phyloP scores from a whole-genome alignment of 2,113 vertebrate genomes.

The Ahaetulla prasina region DNA sequence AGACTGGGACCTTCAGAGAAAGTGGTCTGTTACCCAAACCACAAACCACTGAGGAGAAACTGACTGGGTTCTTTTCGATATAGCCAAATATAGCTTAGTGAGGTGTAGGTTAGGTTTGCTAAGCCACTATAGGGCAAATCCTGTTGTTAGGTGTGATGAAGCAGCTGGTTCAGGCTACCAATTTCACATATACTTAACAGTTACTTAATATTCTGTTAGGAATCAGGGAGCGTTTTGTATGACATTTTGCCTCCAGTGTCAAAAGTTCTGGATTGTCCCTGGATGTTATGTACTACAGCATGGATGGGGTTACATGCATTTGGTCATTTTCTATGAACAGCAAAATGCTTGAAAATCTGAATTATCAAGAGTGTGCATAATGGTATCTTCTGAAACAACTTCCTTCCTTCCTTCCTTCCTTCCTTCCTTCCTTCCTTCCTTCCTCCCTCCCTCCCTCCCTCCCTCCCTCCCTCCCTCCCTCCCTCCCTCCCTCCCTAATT shows the following conservation, averaged over 20 bases:
- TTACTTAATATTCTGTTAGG: background rate
- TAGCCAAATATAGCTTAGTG: background rate
- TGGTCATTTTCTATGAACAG: background rate
- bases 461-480: too few species aligned
- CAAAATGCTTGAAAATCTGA: background rate
- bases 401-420: background rate
- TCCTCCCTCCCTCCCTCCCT: background rate
- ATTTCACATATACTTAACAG: background rate
- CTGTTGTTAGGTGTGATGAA: background rate
- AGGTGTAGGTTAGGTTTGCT: background rate
- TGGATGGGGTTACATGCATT: background rate
- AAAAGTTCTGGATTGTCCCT: background rate
- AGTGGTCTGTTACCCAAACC: background rate
- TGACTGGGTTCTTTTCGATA: background rate
- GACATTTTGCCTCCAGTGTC: background rate
- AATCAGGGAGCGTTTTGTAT: background rate
- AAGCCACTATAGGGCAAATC: background rate
- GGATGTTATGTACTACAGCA: background rate
- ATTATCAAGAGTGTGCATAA: background rate
- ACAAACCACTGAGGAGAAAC: background rate
- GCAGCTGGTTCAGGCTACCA: background rate
- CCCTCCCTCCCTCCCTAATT: background rate
- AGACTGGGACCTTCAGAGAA: background rate
- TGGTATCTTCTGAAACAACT: background rate
- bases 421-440: background rate